These are phyloP conservation scores for Ciconia maguari DNA, from an alignment of 2,113 vertebrate genomes.

Conservation along the genomic window DNA sequence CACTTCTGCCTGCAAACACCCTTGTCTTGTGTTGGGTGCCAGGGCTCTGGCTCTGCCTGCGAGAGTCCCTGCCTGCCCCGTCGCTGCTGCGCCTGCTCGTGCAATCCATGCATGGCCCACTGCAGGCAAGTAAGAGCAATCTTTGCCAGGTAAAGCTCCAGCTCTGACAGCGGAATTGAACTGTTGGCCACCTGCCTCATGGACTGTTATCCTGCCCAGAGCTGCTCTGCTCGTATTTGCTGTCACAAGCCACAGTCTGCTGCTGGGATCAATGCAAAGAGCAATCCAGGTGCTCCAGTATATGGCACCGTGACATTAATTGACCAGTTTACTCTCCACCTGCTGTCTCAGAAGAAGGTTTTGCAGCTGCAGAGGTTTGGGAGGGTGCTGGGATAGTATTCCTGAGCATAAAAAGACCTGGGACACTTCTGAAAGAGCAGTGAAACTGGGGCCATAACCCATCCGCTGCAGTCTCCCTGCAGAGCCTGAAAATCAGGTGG, in stretches of 20 bases:
- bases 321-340: background rate
- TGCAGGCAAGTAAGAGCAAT: background rate
- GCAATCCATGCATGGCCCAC: too few species aligned
- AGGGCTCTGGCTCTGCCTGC: background rate
- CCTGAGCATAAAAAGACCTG: background rate
- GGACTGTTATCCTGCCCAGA: background rate
- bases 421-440: background rate
- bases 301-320: fast-evolving
- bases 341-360: background rate
- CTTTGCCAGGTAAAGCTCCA: background rate
- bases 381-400: background rate
- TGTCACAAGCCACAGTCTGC: background rate
- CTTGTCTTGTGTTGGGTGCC: background rate
- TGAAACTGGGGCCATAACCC: too few species aligned
- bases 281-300: background rate
- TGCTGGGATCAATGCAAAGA: background rate
- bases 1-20: background rate
- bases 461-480: background rate
- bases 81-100: fast-evolving
- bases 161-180: background rate
- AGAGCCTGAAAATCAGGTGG: background rate
- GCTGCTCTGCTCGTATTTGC: background rate
- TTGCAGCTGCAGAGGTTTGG: background rate
- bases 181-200: fast-evolving
- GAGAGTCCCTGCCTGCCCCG: background rate